Conservation (phyloP, 2,113 vertebrate species). For the Aspidoscelis tigris region DNA sequence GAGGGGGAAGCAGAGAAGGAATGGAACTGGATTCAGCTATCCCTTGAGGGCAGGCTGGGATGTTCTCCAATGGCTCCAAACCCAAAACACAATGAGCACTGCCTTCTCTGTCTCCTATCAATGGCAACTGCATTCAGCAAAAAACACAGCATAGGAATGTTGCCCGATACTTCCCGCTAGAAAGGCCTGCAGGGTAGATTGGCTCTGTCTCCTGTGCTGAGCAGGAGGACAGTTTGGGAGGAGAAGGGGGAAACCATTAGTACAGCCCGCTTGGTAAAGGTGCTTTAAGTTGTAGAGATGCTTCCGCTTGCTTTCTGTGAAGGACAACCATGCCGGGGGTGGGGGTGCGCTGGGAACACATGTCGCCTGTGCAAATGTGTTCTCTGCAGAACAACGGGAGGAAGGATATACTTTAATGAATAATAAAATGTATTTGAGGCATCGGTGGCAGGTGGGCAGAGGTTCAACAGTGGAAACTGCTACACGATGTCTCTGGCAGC, state of each 20-base stretch:
- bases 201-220: background rate
- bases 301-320: background rate
- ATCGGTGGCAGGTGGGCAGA: constrained; percentile 25
- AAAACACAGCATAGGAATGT: too few relatives aligned
- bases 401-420: constrained; percentile 18
- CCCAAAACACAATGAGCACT: too few relatives aligned
- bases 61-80: too few relatives aligned
- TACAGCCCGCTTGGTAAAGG: background rate
- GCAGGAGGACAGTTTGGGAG: background rate
- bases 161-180: too few relatives aligned
- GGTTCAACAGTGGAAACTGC: constrained; percentile 12
- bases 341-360: background rate
- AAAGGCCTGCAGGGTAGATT: background rate
- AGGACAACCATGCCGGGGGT: background rate
- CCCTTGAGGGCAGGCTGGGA: too few relatives aligned
- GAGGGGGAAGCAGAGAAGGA: too few relatives aligned
- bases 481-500: constrained; percentile 28
- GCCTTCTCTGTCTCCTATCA: too few relatives aligned
- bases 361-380: constrained; percentile 15
- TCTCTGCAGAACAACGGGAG: background rate
- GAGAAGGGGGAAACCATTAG: background rate
- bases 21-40: too few relatives aligned
- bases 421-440: constrained; percentile 33
- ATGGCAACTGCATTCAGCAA: too few relatives aligned
- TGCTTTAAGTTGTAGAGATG: background rate